These are phyloP conservation scores for Anastrepha obliqua DNA, from an alignment of 1,140 invertebrate species.

Conservation along the genomic window DNA sequence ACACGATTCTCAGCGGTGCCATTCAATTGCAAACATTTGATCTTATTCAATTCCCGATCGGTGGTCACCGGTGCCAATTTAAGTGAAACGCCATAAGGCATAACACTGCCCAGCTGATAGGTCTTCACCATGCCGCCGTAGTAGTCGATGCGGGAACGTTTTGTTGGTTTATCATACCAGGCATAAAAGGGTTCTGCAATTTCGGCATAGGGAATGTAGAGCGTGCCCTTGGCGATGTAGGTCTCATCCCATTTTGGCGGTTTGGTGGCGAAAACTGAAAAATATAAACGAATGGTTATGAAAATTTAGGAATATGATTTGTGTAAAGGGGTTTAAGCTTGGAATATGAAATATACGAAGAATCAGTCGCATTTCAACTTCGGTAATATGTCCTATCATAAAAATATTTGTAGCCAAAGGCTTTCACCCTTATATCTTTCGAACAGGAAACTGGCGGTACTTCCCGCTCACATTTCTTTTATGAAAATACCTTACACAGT, in stretches of 20 bases:
- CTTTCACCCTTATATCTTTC: no score
- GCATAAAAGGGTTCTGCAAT: constrained; percentile 91
- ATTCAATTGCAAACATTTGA: constrained; percentile 90
- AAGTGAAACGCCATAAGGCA: constrained; percentile 82
- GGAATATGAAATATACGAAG: no score
- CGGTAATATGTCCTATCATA: no score
- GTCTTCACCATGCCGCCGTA: constrained; percentile 95
- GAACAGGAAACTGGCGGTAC: no score
- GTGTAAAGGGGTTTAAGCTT: no score
- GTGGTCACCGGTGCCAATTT: constrained; percentile 93
- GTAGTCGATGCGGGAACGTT: constrained; percentile 92
- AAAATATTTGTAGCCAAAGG: no score
- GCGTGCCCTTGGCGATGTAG: constrained; percentile 84
- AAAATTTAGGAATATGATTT: background rate
- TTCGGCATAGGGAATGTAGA: constrained; percentile 95
- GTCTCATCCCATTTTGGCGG: constrained; percentile 81
- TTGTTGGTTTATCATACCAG: constrained; percentile 85
- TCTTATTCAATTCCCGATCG: constrained; percentile 81
- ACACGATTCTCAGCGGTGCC: constrained; percentile 81
- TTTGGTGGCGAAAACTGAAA: constrained; percentile 64
- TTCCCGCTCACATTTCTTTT: no score
- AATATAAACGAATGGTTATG: background rate
- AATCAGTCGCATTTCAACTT: no score
- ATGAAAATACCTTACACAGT: no score
- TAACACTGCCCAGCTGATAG: constrained; percentile 83